These are phyloP conservation scores for Myiozetetes cayanensis DNA, from an alignment of 2,113 vertebrate genomes.

Conservation along the genomic window DNA sequence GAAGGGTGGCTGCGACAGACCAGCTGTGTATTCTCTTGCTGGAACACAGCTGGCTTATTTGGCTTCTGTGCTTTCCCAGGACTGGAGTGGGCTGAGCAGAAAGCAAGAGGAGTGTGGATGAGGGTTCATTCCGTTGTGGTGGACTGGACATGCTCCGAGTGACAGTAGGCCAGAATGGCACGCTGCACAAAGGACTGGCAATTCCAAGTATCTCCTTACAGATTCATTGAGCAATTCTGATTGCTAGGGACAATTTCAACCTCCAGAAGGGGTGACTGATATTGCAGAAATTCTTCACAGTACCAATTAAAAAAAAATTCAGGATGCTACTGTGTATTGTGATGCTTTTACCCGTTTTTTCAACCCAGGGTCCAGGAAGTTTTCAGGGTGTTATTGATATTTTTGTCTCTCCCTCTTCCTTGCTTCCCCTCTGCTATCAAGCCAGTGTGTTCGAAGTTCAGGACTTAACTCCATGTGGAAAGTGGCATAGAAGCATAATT, in stretches of 20 bases:
- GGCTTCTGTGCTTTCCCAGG: neutral
- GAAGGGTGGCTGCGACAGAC: neutral
- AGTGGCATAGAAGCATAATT: neutral
- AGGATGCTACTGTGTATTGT: neutral
- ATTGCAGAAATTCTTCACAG: neutral
- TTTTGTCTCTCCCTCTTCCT: neutral
- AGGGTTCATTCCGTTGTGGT: neutral
- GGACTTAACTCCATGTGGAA: neutral
- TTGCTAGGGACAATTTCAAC: neutral
- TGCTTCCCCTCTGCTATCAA: neutral
- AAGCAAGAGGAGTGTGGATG: neutral
- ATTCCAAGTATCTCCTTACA: neutral
- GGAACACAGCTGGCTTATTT: neutral
- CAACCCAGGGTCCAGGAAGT: neutral
- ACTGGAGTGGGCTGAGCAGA: neutral
- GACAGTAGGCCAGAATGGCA: neutral
- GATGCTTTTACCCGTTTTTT: neutral
- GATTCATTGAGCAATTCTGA: neutral
- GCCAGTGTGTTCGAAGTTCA: neutral
- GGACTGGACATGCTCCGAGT: neutral
- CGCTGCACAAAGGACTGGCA: neutral
- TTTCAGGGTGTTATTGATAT: neutral
- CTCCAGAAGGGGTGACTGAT: neutral
- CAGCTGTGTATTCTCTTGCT: neutral
- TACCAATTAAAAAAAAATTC: neutral